phyloP scores from a whole-genome alignment of 2,888 invertebrate species.

The Melanargia galathea region DNA sequence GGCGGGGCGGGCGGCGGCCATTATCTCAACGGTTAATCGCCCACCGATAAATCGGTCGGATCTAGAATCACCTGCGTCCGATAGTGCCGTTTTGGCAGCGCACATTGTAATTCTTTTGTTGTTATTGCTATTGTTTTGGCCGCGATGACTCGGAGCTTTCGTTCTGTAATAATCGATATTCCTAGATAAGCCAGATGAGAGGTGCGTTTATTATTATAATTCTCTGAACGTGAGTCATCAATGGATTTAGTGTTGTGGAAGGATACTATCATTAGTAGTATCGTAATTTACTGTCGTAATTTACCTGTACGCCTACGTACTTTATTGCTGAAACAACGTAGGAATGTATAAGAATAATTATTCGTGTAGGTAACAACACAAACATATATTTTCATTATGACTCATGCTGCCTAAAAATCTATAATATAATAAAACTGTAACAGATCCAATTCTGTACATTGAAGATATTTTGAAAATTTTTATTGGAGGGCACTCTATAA shows the following conservation, averaged over 20 bases:
- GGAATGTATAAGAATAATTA: background rate
- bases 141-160: conserved; percentile 67
- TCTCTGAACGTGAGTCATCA: conserved; percentile 35
- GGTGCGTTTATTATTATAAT: conserved; percentile 37
- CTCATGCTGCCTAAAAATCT: too few relatives aligned
- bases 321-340: conserved; percentile 29
- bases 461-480: too few relatives aligned
- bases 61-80: conserved; percentile 69
- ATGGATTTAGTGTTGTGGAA: conserved; percentile 31
- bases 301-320: conserved; percentile 31
- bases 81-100: conserved; percentile 73
- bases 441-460: too few relatives aligned
- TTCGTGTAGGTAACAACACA: conserved; percentile 23
- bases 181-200: conserved; percentile 43
- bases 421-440: too few relatives aligned
- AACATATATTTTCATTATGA: conserved; percentile 3
- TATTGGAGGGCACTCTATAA: too few relatives aligned
- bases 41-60: conserved; percentile 67
- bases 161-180: conserved; percentile 43
- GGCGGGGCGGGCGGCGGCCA: conserved; percentile 43
- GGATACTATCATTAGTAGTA: conserved; percentile 34
- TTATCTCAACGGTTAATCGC: conserved; percentile 69
- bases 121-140: conserved; percentile 71
- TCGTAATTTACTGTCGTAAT: conserved; percentile 36
- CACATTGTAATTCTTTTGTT: conserved; percentile 78